Evolutionary conservation across 2,888 invertebrate species (phyloP).

Genomic region (Drosophila diplacantha): DNA sequence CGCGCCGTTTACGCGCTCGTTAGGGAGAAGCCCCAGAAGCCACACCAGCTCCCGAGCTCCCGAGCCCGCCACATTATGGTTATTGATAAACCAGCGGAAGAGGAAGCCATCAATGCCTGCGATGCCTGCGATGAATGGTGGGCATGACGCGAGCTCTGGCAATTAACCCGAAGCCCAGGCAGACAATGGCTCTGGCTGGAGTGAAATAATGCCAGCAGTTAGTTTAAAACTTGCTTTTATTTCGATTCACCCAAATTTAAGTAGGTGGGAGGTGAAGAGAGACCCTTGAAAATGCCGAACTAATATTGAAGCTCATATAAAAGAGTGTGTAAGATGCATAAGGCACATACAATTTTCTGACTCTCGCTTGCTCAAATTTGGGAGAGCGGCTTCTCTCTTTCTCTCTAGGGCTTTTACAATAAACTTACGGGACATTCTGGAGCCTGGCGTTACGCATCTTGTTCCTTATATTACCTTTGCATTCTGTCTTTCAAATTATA

Average conservation of each 20-base stretch:
- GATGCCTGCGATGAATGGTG: background rate
- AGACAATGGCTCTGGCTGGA: slow-evolving; percentile 24
- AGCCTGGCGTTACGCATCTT: background rate
- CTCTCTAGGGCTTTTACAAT: background rate
- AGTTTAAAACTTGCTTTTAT: background rate
- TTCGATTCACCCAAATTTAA: background rate
- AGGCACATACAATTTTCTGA: too few relatives aligned
- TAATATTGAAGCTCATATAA: background rate
- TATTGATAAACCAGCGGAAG: slow-evolving; percentile 56
- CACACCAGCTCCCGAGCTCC: background rate
- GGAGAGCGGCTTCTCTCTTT: background rate
- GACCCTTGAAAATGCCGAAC: background rate
- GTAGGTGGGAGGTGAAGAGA: background rate
- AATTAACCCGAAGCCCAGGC: slow-evolving; percentile 28
- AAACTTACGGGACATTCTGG: background rate
- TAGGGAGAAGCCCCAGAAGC: slow-evolving; percentile 47
- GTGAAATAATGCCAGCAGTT: slow-evolving; percentile 1
- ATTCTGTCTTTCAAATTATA: background rate
- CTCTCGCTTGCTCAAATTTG: background rate
- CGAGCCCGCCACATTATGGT: slow-evolving; percentile 58
- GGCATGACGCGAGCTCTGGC: slow-evolving; percentile 3
- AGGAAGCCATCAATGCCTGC: slow-evolving; percentile 28
- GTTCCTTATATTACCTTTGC: background rate
- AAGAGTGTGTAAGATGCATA: background rate
- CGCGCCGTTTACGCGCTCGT: slow-evolving; percentile 71